Percentiles rank a stretch among this genome's conserved stretches.
Evolutionary conservation across 23 tunicate genomes (phyloP).

Genomic region (Oikopleura dioica): DNA sequence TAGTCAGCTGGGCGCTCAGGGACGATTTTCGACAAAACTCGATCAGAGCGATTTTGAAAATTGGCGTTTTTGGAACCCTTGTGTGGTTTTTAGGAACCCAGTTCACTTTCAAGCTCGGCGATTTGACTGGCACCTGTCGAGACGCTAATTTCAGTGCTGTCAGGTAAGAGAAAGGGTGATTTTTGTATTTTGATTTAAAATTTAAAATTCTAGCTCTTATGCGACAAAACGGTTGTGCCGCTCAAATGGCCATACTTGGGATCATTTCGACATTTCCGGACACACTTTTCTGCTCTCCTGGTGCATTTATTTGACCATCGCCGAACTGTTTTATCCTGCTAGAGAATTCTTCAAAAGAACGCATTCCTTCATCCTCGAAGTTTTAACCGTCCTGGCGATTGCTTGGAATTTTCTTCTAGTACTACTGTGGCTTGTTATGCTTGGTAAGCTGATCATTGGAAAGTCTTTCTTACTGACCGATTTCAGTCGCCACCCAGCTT

Average conservation of each 20-base stretch:
- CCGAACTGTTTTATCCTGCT: background rate
- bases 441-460: background rate
- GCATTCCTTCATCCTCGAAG: background rate
- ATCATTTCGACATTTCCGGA: background rate
- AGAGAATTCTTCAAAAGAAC: background rate
- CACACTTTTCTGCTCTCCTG: background rate
- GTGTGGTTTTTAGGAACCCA: background rate
- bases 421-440: background rate
- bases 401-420: background rate
- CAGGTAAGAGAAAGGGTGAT: background rate
- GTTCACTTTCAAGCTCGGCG: background rate
- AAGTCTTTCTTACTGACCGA: background rate
- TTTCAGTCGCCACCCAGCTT: background rate
- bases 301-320: background rate
- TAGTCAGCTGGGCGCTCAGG: background rate
- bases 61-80: background rate
- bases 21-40: background rate
- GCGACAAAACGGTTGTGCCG: too few relatives aligned
- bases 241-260: background rate
- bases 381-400: background rate
- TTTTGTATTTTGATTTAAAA: background rate
- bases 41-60: background rate
- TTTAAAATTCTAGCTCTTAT: background rate
- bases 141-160: background rate
- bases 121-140: slow-evolving; percentile 1